Base-by-base conservation (phyloP, 2,888 invertebrate genomes). In the Smittia sp. region DNA sequence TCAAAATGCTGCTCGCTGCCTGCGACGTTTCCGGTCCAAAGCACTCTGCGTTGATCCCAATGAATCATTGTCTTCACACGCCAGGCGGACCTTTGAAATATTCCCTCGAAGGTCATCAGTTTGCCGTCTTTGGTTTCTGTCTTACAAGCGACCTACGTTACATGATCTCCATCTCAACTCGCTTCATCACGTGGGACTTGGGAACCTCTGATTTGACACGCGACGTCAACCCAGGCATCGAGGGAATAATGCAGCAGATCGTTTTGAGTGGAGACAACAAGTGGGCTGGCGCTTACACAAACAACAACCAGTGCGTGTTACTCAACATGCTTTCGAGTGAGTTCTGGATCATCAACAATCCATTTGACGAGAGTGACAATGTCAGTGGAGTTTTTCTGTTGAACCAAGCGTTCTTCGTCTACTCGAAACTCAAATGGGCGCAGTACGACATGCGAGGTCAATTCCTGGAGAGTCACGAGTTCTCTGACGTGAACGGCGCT, bases 21-120 rank as follows among this genome's bases (percentile, higher is more conserved):
- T 98, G 98, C 79, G 96, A 98, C 80, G 86, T 87, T 20, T 90
- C 92, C 78, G 98, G 98, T 0, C 90, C 93, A 38, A 87, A 89
- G 66, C 90, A 97, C 79, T 97, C 96, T 78, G 92, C 97, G 0
- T 82, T 98, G 69, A 85, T 97, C 76, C 98, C 98, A 0, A 88
- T 94, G 0, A 96, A 96, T 81, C 98, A 98, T 80, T 98, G 97
- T 78, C 84, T 98, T 75, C 98, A 98, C 80, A 98, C 98, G 0
- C 98, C 98, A n/a, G 98, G 98, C 62, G 98, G 98, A 1, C 98
- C 98, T 0, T 83, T 98, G 3, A 98, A 98, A 91, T 98, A 96
- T 80, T 98, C 98, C 0, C 83, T 98, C 62, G 98, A 98, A 84
- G 98, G 98, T 0, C 98, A 99, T 82, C 96, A 96, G 79, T 99